phyloP scores from a whole-genome alignment of 2,797 vertebrate species.

The Australoheros facetus region DNA sequence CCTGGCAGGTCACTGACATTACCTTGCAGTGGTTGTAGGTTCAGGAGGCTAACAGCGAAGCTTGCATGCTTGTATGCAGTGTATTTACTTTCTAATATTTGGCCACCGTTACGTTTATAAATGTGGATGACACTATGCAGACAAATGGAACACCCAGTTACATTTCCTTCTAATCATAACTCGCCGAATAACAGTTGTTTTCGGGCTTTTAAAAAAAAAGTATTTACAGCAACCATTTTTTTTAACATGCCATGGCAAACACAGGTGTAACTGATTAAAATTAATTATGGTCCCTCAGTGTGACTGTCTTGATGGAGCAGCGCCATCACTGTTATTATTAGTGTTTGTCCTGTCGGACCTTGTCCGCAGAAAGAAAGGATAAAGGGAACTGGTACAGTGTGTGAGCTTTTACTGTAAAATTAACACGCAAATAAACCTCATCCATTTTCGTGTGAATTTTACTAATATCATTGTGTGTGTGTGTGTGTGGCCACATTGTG shows the following conservation, averaged over 20 bases:
- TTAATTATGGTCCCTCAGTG: background rate
- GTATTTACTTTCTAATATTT: no score
- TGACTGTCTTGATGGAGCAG: background rate
- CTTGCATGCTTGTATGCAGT: no score
- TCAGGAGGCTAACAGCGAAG: background rate
- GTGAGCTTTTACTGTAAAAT: background rate
- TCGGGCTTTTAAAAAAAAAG: no score
- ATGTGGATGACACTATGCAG: background rate
- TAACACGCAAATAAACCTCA: background rate
- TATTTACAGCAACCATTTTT: no score
- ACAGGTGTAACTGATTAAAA: background rate
- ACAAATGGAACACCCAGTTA: background rate
- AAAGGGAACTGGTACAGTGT: background rate
- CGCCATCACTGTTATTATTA: background rate
- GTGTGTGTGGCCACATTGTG: background rate
- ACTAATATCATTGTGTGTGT: background rate
- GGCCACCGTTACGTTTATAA: background rate
- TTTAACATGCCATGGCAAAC: background rate
- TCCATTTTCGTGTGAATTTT: background rate
- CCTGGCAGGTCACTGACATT: background rate
- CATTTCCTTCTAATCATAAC: background rate
- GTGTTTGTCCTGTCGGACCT: background rate
- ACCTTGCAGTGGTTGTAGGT: background rate
- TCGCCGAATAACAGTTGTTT: rapidly evolving
- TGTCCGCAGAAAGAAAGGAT: background rate